A percentile compares a stretch with the other conserved stretches of the same genome.
phyloP scores from a whole-genome alignment of 2,888 invertebrate species.

The Trachelus tabidus region DNA sequence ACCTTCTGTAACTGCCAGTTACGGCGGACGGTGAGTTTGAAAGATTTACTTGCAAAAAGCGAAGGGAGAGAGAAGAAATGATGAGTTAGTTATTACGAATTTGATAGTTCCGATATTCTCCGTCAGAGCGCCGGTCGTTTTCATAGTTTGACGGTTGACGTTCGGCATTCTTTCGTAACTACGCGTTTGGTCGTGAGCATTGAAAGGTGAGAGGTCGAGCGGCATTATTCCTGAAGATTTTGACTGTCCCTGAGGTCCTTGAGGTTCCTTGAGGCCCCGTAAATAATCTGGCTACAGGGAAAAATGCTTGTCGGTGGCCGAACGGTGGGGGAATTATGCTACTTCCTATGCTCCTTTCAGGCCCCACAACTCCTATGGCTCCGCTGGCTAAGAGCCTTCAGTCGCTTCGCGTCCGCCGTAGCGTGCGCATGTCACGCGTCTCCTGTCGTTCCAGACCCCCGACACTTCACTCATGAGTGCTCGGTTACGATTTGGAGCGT shows the following conservation, averaged over 20 bases:
- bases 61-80: background rate
- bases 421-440: slow-evolving; percentile 30
- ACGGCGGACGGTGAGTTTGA: background rate
- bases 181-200: background rate
- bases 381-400: slow-evolving; percentile 38
- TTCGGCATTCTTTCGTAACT: background rate
- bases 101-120: background rate
- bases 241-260: background rate
- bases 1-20: background rate
- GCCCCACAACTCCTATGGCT: background rate
- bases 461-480: background rate
- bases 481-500: background rate
- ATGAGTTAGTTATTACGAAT: background rate
- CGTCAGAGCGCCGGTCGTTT: background rate
- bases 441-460: background rate
- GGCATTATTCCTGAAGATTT: background rate
- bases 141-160: background rate
- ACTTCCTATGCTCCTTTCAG: background rate
- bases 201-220: background rate
- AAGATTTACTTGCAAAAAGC: background rate
- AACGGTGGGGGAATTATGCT: background rate
- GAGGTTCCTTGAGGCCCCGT: background rate
- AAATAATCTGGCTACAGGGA: background rate
- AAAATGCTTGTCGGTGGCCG: background rate
- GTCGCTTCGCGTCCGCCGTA: slow-evolving; percentile 50